Evolutionary conservation across 2,888 invertebrate genomes (phyloP), one percentile per base, ranked within the genome.

Genomic region (Sinohyriopsis cumingii): DNA sequence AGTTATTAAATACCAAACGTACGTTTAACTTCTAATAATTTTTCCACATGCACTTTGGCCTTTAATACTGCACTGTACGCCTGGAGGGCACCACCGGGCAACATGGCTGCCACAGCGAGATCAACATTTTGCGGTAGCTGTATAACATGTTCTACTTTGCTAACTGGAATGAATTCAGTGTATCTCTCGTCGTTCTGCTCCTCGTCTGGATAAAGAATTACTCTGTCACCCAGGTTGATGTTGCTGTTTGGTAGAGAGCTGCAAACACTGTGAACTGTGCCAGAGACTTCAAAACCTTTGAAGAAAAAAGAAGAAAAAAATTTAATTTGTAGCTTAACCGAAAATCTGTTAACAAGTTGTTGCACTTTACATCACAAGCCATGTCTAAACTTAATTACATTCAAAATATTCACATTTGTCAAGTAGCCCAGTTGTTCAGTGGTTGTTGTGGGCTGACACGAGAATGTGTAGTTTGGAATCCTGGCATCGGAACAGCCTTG

Each of bases 51-150:
- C 63, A 93, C 93, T 73, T 94, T 94, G 7, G 95, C 96, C 61
- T 94, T 93, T 69, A 94, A 92, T 18, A 97, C 95, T 0, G 97
- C 95, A 86, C 95, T 96, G 92, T 95, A 95, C 0, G 97, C 97
- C 74, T 96, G 92, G 15, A 98, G 92, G 0, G 96, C 98, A 0
- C 97, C 97, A 54, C 96, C 96, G 0, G 98, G 97, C 75, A 98
- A 90, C 95, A 97, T 97, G 3, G 97, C 96, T 0, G 97, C 98
- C 12, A 97, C 94, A 86, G 95, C 95, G 84, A 98, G 91, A 3
- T 94, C 93, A 87, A 98, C 91, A 76, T 91, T 91, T 63, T 95
- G 94, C 0, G 97, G 97, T 45, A 98, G 92, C 76, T 95, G 95
- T 63, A 98, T 94, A 73, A 98, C 92, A 86, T 95, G 95, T 82